Evolutionary conservation across 2,888 invertebrate genomes (phyloP), one percentile per base, ranked within the genome.

Genomic region (Ennomos quercinarius): DNA sequence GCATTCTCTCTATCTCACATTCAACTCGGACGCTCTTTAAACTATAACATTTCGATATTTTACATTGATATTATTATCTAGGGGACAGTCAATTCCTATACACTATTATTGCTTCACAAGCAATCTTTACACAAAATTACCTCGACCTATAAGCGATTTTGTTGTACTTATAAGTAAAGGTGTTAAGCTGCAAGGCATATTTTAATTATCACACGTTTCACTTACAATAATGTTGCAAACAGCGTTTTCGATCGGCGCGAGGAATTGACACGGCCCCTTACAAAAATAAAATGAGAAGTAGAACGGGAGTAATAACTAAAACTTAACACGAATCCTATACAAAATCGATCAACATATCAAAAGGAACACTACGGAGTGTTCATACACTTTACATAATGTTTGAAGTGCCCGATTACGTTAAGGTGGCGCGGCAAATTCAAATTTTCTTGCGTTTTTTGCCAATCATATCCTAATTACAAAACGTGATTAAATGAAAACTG

Each of bases 211-310:
- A 69, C 68, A 69, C 69, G 50, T 66, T 61, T 67, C 73, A 70
- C 83, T 83, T 77, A 83, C 78, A 77, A 80, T 78, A 67, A 69
- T 57, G 56, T 59, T 67, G 67, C 67, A 51, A 55, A 60, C 67
- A 67, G 74, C 78, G 64, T 71, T 70, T 75, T 77, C 71, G 50
- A 73, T 78, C 79, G 68, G 70, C 74, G 71, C 71, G 78, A 80
- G 89, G 89, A 91, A 90, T 90, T 89, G 91, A 90, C 84, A 73
- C 80, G 76, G 75, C 84, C 91, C 91, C 87, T 83, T 79, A 83
- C 84, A 84, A 77, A 74, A 76, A 27, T 27, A 72, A 74, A 78
- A 74, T 50, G 57, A 57, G 51, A 57, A 62, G 54, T 47, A 47
- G 9, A 43, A 51, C 40, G 41, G 61, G 75, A 74, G 72, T 72